Evolutionary conservation across 2,888 invertebrate genomes (phyloP), one percentile per base, ranked within the genome.

Genomic region (Achlya flavicornis): DNA sequence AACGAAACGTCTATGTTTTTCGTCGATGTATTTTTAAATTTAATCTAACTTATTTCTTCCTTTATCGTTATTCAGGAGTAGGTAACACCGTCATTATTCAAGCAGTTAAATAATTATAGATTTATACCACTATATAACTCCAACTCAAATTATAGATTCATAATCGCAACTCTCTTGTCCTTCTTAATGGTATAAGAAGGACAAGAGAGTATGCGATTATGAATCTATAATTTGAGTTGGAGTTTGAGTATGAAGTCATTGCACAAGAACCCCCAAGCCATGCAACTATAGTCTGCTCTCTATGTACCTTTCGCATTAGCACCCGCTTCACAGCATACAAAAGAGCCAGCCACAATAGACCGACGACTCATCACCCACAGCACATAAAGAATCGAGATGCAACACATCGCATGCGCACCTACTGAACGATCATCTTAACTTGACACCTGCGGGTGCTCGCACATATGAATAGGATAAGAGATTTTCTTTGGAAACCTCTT

Each of bases 341-440:
- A 71, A 72, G 70, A 61, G 64, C 65, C 65, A 62, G 64, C 64
- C 63, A 80, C 78, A 82, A 81, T 74, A 68, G 72, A 67, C 81
- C 78, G 73, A 72, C 76, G 76, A 80, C 77, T 79, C 81, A 79
- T 85, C 86, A 84, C 85, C 84, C 83, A 85, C 78, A 76, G 73
- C 79, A 77, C 82, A 83, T 79, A 78, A 80, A 71, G 83, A 83
- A 87, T 88, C 85, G 78, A 81, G 76, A 89, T 88, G 87, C 88
- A 78, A 86, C 79, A 80, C 87, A 82, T 80, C 83, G 77, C 83
- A 71, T 77, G 79, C 79, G 73, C 81, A 73, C 77, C 78, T 75
- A 73, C 76, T 75, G 63, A 61, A 14, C 64, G 65, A 60, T 89
- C 84, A 87, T 10, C 61, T 35, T 76, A 75, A 68, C 68, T 64